Conservation (phyloP, 2,797 vertebrate genomes). For the Mallotus villosus region DNA sequence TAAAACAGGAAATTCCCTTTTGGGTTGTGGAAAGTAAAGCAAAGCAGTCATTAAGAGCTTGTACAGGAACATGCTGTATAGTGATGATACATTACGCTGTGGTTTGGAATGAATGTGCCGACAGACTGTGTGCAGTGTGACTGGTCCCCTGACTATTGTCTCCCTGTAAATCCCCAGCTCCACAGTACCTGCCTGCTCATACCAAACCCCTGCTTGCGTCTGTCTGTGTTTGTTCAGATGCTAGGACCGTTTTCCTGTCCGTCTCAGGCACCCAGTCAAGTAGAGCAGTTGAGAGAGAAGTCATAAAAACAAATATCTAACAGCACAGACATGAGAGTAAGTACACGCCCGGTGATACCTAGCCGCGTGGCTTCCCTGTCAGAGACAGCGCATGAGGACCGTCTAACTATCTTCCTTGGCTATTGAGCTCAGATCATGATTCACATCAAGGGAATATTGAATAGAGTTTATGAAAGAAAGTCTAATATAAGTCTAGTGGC, state of each 20-base stretch:
- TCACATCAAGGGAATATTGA: conserved; percentile 27
- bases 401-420: conserved; percentile 38
- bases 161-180: conserved; percentile 55
- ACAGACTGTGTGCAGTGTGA: conserved; percentile 40
- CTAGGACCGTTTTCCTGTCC: conserved; percentile 46
- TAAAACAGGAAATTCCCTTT: conserved; percentile 5
- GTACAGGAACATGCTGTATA: conserved; percentile 49
- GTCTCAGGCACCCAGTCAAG: conserved; percentile 34
- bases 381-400: conserved; percentile 43
- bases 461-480: conserved; percentile 27
- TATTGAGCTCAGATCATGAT: conserved; percentile 19
- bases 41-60: conserved; percentile 56
- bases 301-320: conserved; percentile 40
- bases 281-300: conserved; percentile 34
- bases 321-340: conserved; percentile 38
- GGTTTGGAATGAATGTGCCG: conserved; percentile 59
- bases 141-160: conserved; percentile 39
- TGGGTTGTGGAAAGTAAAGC: background rate
- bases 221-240: conserved; percentile 62
- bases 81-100: conserved; percentile 70
- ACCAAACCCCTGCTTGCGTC: conserved; percentile 30
- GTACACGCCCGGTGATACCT: conserved; percentile 40
- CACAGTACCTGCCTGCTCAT: conserved; percentile 67
- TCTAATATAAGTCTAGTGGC: conserved; percentile 27
- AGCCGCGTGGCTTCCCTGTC: conserved; percentile 29